Evolutionary conservation across 2,113 vertebrate genomes (phyloP).

Genomic region (Bos taurus): DNA sequence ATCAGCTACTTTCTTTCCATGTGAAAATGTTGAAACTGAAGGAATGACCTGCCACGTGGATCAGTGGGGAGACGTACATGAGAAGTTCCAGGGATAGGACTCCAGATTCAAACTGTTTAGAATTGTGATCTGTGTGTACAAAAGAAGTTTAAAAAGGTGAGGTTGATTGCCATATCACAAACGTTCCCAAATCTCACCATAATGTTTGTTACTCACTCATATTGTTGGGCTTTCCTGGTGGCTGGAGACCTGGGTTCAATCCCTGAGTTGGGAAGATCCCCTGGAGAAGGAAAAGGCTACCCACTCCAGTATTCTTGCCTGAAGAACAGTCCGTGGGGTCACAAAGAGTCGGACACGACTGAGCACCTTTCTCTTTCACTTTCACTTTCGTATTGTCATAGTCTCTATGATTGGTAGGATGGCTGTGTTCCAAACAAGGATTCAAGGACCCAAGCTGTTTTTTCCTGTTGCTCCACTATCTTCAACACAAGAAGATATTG

Average conservation of each 20-base stretch:
- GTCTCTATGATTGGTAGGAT: neutral
- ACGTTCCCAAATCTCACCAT: neutral
- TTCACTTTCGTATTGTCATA: neutral
- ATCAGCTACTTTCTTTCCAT: neutral
- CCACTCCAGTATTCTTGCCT: neutral
- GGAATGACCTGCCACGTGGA: neutral
- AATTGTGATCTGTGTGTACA: neutral
- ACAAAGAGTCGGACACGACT: neutral
- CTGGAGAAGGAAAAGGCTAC: neutral
- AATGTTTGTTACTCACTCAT: neutral
- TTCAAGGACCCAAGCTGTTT: neutral
- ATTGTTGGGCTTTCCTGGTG: neutral
- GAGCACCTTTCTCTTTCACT: neutral
- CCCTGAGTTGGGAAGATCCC: neutral
- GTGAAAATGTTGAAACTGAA: neutral
- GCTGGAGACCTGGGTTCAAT: neutral
- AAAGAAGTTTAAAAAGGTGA: neutral
- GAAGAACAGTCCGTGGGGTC: neutral
- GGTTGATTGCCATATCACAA: neutral
- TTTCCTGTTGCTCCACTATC: neutral
- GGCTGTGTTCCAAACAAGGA: neutral
- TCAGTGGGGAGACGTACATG: neutral
- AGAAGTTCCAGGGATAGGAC: too few species aligned
- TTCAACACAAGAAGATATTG: neutral
- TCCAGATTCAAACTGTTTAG: neutral